Evolutionary conservation across 2,888 invertebrate species (phyloP), one percentile per base, ranked within the genome.

Genomic region (Drosophila kambysellisi): DNA sequence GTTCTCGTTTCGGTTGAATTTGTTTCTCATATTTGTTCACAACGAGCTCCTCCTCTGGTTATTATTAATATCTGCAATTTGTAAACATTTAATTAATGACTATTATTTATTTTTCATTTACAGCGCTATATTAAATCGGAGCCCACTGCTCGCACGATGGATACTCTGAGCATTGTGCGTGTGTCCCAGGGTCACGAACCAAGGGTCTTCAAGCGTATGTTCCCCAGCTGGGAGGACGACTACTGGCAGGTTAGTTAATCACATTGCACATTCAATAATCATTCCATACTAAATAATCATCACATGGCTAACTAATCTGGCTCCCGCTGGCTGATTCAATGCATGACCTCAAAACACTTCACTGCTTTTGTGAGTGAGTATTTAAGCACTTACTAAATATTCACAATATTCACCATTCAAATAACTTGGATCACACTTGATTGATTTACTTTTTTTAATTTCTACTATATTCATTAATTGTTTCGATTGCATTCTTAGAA

Each of bases 101-200:
- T 5, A 41, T 20, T 43, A 5, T 20, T 20, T 25, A 17, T 32
- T 33, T 25, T 37, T 39, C 1, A 11, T 29, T 12, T 3, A 15
- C 20, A 97, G 97, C 95, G 95, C 76, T 97, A 96, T 91, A 94
- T 97, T 76, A 94, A 94, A 73, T 94, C 95, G 33, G 96, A 96
- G 71, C 96, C 96, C 0, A 92, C 96, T 57, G 95, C 95, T 15
- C 94, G 97, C 9, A 95, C 95, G 0, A 94, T 95, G 58, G 95
- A 96, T 64, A 94, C 95, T 0, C 95, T 96, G 0, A 93, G 96
- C 35, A 95, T 97, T 17, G 94, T 96, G 17, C 94, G 95, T 0
- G 94, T 97, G 29, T 95, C 95, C 74, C 97, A 97, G 92, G 96
- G 96, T 5, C 93, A 94, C 52, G 98, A 98, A 91, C 96, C 97